Percentiles rank a stretch among this genome's conserved stretches.
Evolutionary conservation across 2,113 vertebrate species (phyloP).

Genomic region (Hymenochirus boettgeri): DNA sequence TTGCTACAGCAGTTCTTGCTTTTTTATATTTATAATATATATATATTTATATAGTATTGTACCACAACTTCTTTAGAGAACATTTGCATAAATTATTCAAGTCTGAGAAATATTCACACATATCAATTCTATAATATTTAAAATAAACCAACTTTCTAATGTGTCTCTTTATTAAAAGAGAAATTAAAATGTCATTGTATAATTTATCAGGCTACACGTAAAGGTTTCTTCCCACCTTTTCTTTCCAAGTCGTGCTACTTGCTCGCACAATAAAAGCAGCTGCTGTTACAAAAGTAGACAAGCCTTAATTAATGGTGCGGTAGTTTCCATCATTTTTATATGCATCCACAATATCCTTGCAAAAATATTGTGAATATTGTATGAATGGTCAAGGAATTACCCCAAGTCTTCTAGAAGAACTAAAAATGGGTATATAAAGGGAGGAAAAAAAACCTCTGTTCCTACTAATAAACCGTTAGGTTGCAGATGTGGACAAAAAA

Average conservation of each 20-base stretch:
- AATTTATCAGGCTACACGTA: conserved; percentile 72
- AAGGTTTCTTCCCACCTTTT: conserved; percentile 55
- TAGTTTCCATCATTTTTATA: conserved; percentile 51
- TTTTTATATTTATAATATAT: conserved; percentile 41
- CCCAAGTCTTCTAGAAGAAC: conserved; percentile 65
- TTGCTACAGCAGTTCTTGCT: conserved; percentile 60
- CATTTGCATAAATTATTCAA: conserved; percentile 64
- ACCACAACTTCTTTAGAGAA: conserved; percentile 59
- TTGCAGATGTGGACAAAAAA: conserved; percentile 78
- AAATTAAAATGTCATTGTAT: conserved; percentile 79
- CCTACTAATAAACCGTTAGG: conserved; percentile 81
- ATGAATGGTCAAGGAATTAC: conserved; percentile 77
- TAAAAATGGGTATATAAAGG: conserved; percentile 53
- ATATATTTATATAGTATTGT: conserved; percentile 51
- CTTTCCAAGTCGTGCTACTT: conserved; percentile 61
- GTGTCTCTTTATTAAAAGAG: conserved; percentile 88
- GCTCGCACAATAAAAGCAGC: conserved; percentile 72
- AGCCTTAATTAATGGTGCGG: conserved; percentile 65
- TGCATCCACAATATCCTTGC: conserved; percentile 71
- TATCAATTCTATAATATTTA: conserved; percentile 72
- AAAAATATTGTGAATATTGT: conserved; percentile 63
- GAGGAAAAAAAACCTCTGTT: conserved; percentile 58
- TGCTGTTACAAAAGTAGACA: conserved; percentile 73
- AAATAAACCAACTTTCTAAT: conserved; percentile 81
- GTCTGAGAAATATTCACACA: conserved; percentile 64